Percentiles rank a stretch among this genome's conserved stretches.
Conservation (phyloP, 2,113 vertebrate genomes). For the Ginglymostoma cirratum region DNA sequence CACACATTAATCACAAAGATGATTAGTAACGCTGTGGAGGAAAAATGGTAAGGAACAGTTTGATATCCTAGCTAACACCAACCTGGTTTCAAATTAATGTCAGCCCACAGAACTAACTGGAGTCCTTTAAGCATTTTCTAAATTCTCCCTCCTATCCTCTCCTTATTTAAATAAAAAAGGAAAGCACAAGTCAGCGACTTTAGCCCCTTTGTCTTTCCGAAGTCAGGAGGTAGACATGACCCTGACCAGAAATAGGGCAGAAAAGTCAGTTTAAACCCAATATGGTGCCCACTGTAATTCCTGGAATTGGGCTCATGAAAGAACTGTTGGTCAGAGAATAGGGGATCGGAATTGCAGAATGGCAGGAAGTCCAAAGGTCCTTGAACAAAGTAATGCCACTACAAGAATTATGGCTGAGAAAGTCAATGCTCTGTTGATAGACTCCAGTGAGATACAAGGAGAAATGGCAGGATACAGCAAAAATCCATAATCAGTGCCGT, state of each 20-base stretch:
- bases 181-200: not conserved
- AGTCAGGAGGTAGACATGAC: not conserved
- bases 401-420: not conserved
- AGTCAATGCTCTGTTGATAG: not conserved
- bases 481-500: not conserved
- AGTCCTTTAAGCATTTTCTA: not conserved
- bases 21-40: not conserved
- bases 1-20: not conserved
- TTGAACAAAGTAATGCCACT: not conserved
- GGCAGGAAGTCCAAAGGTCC: not conserved
- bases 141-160: not conserved
- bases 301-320: no score
- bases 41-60: not conserved
- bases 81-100: not conserved
- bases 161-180: not conserved
- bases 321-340: not conserved
- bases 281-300: no score
- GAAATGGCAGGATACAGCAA: not conserved
- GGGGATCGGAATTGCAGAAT: not conserved
- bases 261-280: not conserved
- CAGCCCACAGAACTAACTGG: not conserved
- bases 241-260: not conserved
- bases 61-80: not conserved
- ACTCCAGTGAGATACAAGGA: not conserved
- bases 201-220: not conserved